These are phyloP conservation scores for Schizopygopsis pylzovi DNA, from an alignment of 2,797 vertebrate species.

Conservation along the genomic window DNA sequence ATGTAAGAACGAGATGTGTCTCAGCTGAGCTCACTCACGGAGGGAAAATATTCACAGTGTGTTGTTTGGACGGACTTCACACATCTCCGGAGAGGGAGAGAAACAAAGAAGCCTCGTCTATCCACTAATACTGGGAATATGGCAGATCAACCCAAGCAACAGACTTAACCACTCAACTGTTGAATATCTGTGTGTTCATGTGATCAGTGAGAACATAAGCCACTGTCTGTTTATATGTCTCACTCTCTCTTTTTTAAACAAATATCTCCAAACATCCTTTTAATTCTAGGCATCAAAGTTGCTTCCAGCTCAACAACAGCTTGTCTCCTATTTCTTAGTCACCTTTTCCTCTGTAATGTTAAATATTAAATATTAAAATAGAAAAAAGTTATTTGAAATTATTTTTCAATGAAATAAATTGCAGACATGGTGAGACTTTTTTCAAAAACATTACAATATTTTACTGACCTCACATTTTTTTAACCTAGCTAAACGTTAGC, in stretches of 20 bases:
- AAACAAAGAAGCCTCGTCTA: constrained; percentile 58
- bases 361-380: neutral
- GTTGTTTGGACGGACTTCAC: constrained; percentile 82
- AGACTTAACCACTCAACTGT: neutral
- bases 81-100: constrained; percentile 64
- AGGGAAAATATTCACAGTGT: constrained; percentile 79
- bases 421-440: neutral
- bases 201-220: constrained; percentile 31
- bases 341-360: neutral
- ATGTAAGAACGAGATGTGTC: constrained; percentile 70
- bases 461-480: neutral
- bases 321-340: neutral
- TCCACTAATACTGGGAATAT: constrained; percentile 21
- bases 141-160: constrained; percentile 18
- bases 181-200: neutral
- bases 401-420: neutral
- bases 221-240: constrained; percentile 17
- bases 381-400: neutral
- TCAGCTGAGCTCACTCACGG: constrained; percentile 65
- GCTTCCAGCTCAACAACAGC: neutral
- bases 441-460: neutral
- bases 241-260: neutral
- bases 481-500: neutral
- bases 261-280: neutral
- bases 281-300: neutral